phyloP scores from a whole-genome alignment of 2,113 vertebrate species.

The Gallinago undulata region DNA sequence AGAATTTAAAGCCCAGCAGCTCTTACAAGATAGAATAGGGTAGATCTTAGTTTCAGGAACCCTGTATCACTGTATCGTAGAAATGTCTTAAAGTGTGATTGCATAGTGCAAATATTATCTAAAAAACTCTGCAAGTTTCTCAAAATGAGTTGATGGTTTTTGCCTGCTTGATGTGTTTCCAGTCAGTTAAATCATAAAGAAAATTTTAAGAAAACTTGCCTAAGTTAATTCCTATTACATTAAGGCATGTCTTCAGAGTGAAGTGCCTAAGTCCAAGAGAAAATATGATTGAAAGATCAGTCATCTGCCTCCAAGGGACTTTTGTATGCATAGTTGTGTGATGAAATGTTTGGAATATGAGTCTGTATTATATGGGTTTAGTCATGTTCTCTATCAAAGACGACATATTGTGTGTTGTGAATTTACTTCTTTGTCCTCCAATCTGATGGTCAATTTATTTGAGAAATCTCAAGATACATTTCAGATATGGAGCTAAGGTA shows the following conservation, averaged over 20 bases:
- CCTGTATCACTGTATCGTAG: neutral
- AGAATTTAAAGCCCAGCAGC: neutral
- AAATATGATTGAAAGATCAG: neutral
- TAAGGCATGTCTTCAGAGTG: neutral
- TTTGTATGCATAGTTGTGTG: neutral
- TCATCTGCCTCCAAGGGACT: neutral
- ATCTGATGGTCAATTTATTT: neutral
- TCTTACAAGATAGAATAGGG: neutral
- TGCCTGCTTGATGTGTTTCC: neutral
- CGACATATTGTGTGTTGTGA: accelerated
- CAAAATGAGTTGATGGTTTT: neutral
- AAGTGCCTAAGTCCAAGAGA: neutral
- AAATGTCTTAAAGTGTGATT: neutral
- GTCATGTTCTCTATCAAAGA: neutral
- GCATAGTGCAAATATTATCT: neutral
- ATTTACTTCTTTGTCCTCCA: neutral
- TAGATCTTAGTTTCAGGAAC: neutral
- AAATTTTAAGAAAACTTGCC: neutral
- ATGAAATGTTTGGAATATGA: neutral
- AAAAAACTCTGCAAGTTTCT: neutral
- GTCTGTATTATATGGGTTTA: neutral
- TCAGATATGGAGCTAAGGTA: neutral
- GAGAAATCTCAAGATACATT: neutral
- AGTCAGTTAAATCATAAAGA: neutral
- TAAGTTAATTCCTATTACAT: neutral